Conservation (phyloP, 2,888 invertebrate genomes). For the Cephalotes varians region DNA sequence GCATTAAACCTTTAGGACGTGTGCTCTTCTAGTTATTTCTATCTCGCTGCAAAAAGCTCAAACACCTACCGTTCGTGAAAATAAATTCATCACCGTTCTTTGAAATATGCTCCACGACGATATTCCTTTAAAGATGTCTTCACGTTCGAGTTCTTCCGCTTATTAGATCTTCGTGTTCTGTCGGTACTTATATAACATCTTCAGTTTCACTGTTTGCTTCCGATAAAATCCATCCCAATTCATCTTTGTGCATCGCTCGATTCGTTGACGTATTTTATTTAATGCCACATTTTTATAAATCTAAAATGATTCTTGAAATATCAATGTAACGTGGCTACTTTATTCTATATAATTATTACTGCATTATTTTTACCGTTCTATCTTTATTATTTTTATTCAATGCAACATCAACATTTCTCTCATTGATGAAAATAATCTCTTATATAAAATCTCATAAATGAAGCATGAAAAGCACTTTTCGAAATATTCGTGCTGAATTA, state of each 20-base stretch:
- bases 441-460: neutral
- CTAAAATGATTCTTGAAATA: neutral
- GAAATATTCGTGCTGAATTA: neutral
- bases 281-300: constrained; percentile 20
- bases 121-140: constrained; percentile 62
- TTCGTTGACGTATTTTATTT: constrained; percentile 23
- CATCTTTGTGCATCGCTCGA: neutral
- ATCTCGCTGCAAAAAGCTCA: constrained; percentile 42
- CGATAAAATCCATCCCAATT: constrained; percentile 27
- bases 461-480: neutral
- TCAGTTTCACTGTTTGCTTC: constrained; percentile 37
- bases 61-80: constrained; percentile 33
- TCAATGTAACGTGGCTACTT: neutral
- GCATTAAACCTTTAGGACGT: constrained; percentile 21
- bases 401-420: neutral
- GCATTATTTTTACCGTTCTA: neutral
- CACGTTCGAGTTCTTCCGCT: constrained; percentile 45
- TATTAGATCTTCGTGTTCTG: constrained; percentile 48
- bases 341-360: neutral
- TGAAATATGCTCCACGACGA: constrained; percentile 59
- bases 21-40: constrained; percentile 52
- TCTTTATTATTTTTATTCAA: neutral
- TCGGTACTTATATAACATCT: constrained; percentile 39
- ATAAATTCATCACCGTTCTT: constrained; percentile 67
- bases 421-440: neutral